A percentile compares a stretch with the other conserved stretches of the same genome.
These are phyloP conservation scores for Hemibagrus wyckioides DNA, from an alignment of 2,113 vertebrate species.

Conservation along the genomic window DNA sequence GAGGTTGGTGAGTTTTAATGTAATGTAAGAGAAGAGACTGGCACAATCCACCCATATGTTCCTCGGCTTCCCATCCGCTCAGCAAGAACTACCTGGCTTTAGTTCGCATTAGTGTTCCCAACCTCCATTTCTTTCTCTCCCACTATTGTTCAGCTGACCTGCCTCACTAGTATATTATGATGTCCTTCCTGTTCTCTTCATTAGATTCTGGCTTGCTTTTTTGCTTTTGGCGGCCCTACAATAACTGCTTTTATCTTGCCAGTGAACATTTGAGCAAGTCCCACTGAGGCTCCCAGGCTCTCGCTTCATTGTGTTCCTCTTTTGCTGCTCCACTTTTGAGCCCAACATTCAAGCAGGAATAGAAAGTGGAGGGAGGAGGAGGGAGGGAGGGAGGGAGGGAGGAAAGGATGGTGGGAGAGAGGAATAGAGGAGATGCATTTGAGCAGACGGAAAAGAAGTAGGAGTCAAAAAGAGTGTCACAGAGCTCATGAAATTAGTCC, in stretches of 20 bases:
- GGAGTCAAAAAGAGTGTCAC: slow-evolving; percentile 20
- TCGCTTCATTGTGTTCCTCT: slow-evolving; percentile 23
- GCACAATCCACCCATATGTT: neutral
- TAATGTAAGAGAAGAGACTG: slow-evolving; percentile 43
- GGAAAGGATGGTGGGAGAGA: too few species aligned
- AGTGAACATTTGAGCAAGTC: slow-evolving; percentile 24
- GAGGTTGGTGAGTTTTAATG: slow-evolving; percentile 35
- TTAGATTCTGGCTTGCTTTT: slow-evolving; percentile 40
- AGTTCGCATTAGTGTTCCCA: neutral
- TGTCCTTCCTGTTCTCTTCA: slow-evolving; percentile 45
- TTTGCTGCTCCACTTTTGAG: slow-evolving; percentile 17
- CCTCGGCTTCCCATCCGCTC: neutral
- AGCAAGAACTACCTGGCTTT: neutral
- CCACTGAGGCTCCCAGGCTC: slow-evolving; percentile 12
- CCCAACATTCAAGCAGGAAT: slow-evolving; percentile 27
- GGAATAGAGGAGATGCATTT: neutral
- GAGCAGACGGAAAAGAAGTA: slow-evolving; percentile 8
- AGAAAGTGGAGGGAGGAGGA: slow-evolving; percentile 14
- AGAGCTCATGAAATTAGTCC: slow-evolving; percentile 28
- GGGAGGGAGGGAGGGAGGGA: neutral
- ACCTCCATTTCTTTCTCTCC: neutral
- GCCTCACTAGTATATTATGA: slow-evolving; percentile 40
- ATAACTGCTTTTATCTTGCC: slow-evolving; percentile 48
- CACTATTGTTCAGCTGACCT: slow-evolving; percentile 41
- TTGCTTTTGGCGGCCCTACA: slow-evolving; percentile 38